These are phyloP conservation scores for Luffia ferchaultella DNA, from an alignment of 2,888 invertebrate species.

Conservation along the genomic window DNA sequence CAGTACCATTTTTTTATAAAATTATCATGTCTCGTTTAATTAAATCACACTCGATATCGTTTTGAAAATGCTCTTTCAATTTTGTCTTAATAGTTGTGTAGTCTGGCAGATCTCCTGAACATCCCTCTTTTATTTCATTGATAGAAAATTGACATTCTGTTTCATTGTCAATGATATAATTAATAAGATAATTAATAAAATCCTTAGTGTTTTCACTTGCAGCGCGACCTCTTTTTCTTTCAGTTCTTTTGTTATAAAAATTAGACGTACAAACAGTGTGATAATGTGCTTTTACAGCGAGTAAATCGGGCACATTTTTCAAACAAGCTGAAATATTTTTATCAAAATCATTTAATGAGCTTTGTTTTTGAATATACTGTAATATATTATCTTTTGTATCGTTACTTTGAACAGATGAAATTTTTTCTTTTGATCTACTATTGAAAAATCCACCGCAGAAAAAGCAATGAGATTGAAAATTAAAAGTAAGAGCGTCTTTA, in stretches of 20 bases:
- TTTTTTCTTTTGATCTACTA: conserved; percentile 11
- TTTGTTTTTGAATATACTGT: conserved; percentile 18
- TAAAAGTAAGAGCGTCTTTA: conserved; percentile 16
- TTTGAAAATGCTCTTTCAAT: conserved; percentile 20
- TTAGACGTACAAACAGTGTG: conserved; percentile 19
- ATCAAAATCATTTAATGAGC: conserved; percentile 17
- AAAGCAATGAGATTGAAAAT: conserved; percentile 17
- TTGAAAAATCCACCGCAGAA: conserved; percentile 15
- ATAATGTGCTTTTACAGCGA: conserved; percentile 19
- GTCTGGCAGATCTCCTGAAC: conserved; percentile 18
- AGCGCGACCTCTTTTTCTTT: conserved; percentile 19
- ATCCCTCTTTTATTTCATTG: conserved; percentile 18
- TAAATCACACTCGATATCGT: conserved; percentile 19
- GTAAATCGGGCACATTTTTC: conserved; percentile 17
- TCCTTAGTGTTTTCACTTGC: conserved; percentile 18
- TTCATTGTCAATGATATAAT: conserved; percentile 18
- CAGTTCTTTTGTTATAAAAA: conserved; percentile 18
- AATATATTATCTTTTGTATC: conserved; percentile 18
- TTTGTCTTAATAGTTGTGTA: conserved; percentile 16
- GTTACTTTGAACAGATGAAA: conserved; percentile 15
- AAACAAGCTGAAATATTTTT: conserved; percentile 18
- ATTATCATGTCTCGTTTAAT: conserved; percentile 19
- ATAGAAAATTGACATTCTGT: conserved; percentile 19
- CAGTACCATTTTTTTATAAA: conserved; percentile 20
- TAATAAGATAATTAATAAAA: conserved; percentile 18